phyloP scores from a whole-genome alignment of 1,140 invertebrate genomes.

The Drosophila teissieri region DNA sequence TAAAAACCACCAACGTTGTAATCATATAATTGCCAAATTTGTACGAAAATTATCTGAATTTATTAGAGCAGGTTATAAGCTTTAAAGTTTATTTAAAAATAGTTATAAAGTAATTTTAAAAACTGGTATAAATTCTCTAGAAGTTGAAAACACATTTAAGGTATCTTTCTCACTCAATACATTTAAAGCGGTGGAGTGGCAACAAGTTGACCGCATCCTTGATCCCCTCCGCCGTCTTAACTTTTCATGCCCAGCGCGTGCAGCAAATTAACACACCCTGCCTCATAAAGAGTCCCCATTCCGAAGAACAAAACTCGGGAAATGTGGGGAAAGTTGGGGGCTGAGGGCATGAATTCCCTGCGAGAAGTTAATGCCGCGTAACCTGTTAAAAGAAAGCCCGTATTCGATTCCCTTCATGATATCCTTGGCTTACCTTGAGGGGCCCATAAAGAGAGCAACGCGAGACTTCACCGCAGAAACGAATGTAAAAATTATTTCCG shows the following conservation, averaged over 20 bases:
- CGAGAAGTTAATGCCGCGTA: conserved; percentile 50
- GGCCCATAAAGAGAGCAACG: conserved; percentile 33
- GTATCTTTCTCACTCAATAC: neutral
- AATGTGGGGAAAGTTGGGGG: neutral
- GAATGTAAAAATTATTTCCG: conserved; percentile 40
- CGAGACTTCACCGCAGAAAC: conserved; percentile 22
- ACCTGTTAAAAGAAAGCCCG: conserved; percentile 33
- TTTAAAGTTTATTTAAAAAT: no score
- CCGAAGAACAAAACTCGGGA: conserved; percentile 12
- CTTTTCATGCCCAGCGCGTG: conserved; percentile 45
- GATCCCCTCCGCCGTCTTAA: neutral
- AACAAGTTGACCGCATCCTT: conserved; percentile 45
- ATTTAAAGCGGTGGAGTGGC: conserved; percentile 1
- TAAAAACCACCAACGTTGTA: no score
- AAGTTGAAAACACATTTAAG: neutral
- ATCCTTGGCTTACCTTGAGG: conserved; percentile 36
- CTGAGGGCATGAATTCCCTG: conserved; percentile 2
- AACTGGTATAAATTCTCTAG: neutral
- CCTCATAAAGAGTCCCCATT: conserved; percentile 41
- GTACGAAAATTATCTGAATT: no score
- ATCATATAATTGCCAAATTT: no score
- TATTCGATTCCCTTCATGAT: conserved; percentile 17
- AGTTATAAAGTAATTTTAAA: neutral
- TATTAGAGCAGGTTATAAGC: no score
- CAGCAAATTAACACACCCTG: conserved; percentile 61